Percentiles rank a stretch among this genome's conserved stretches.
phyloP scores from a whole-genome alignment of 2,113 vertebrate species.

The Psammodynastes pulverulentus region DNA sequence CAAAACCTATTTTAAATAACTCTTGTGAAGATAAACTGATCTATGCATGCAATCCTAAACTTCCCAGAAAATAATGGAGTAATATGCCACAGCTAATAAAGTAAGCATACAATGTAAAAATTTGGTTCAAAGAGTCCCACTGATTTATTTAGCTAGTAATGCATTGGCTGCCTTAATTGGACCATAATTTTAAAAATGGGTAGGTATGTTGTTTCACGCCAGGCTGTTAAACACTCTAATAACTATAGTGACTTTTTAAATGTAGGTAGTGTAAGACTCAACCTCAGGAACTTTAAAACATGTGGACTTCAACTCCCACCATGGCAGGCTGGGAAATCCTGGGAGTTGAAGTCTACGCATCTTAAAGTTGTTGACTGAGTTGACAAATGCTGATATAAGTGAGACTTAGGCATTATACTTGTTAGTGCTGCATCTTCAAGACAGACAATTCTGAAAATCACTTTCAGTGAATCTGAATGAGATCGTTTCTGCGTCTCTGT shows the following conservation, averaged over 20 bases:
- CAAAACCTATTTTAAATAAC: not conserved
- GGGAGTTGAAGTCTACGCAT: not conserved
- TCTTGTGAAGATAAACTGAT: not conserved
- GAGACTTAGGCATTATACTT: slow-evolving; percentile 6
- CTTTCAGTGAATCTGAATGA: not conserved
- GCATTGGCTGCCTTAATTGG: not conserved
- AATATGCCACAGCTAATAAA: not conserved
- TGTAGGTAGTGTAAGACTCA: not conserved
- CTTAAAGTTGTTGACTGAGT: not conserved
- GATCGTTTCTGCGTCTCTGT: slow-evolving; percentile 6
- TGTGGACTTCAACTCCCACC: not conserved
- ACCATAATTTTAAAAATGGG: not conserved
- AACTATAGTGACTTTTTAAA: not conserved
- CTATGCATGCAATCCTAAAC: not conserved
- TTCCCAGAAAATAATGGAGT: not conserved
- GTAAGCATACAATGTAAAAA: not conserved
- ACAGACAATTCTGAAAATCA: slow-evolving; percentile 25
- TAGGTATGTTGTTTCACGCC: not conserved
- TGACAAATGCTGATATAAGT: not conserved
- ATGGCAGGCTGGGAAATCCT: not conserved
- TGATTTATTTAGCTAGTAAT: not conserved
- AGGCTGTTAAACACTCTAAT: not conserved
- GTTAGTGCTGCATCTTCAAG: not conserved
- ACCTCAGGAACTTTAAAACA: not conserved
- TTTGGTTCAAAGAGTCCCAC: not conserved